Conservation (phyloP, 1,140 invertebrate genomes). For the Drosophila ironensis region DNA sequence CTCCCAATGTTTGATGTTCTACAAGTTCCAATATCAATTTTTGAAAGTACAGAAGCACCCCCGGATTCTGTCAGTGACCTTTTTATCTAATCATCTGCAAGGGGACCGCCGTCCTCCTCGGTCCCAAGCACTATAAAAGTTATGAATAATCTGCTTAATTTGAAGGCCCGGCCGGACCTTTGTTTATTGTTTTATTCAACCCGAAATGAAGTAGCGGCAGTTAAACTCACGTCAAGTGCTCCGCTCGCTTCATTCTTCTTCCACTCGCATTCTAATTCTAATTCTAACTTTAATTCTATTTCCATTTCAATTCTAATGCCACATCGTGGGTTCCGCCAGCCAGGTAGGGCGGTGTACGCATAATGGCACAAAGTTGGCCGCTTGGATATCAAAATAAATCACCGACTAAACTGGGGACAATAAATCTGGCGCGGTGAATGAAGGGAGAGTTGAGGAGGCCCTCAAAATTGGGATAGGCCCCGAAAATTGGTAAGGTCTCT, state of each 20-base stretch:
- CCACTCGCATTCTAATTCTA: constrained; percentile 17
- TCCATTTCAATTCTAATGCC: constrained; percentile 8
- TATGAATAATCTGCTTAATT: constrained; percentile 75
- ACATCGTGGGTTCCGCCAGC: not conserved
- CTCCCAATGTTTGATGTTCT: too few relatives aligned
- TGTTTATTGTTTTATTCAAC: constrained; percentile 76
- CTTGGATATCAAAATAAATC: constrained; percentile 55
- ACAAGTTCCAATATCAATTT: too few relatives aligned
- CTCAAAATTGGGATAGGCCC: constrained; percentile 18
- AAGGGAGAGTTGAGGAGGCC: too few relatives aligned
- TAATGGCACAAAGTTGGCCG: constrained; percentile 28
- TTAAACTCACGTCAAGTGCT: constrained; percentile 66
- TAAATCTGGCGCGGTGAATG: constrained; percentile 42
- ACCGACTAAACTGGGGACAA: constrained; percentile 59
- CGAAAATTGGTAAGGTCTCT: not conserved
- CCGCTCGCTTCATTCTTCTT: constrained; percentile 20
- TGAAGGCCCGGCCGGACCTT: constrained; percentile 33
- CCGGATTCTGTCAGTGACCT: constrained; percentile 2
- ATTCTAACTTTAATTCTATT: constrained; percentile 9
- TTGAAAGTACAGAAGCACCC: too few relatives aligned
- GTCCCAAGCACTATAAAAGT: constrained; percentile 52
- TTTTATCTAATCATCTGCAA: constrained; percentile 74
- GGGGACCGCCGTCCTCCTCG: constrained; percentile 27
- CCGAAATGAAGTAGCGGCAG: constrained; percentile 64
- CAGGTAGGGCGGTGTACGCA: constrained; percentile 13